phyloP scores from a whole-genome alignment of 2,113 vertebrate genomes.

The Cryptotis parvus region DNA sequence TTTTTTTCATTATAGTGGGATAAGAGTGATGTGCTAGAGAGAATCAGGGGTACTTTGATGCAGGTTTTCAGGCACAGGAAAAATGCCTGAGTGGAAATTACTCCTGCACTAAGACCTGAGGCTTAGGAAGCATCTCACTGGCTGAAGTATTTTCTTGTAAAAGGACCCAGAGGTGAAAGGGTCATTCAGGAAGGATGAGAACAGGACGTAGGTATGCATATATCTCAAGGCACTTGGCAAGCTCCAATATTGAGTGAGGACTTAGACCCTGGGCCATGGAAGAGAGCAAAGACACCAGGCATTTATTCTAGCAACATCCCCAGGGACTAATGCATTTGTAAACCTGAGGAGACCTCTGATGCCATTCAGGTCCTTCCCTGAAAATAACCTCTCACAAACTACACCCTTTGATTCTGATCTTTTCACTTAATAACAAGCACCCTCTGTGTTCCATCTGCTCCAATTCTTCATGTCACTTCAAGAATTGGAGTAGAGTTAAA shows the following conservation, averaged over 20 bases:
- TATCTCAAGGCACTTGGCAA: not conserved
- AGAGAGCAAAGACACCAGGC: not conserved
- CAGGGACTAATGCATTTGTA: not conserved
- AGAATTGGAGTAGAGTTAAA: not conserved
- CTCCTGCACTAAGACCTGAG: not conserved
- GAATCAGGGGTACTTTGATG: not conserved
- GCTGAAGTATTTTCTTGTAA: not conserved
- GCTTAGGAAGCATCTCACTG: not conserved
- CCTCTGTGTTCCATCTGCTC: not conserved
- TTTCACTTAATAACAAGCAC: not conserved
- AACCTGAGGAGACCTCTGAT: not conserved
- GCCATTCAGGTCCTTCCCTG: not conserved
- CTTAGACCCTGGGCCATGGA: not conserved
- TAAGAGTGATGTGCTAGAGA: not conserved
- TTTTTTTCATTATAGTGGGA: accelerated
- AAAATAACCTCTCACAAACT: not conserved
- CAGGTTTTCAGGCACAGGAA: not conserved
- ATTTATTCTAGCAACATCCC: not conserved
- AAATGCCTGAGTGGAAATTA: not conserved
- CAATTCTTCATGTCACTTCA: not conserved
- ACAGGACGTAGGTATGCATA: accelerated
- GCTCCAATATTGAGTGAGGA: not conserved
- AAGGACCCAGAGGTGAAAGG: not conserved
- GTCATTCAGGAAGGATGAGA: not conserved
- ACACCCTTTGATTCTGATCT: conserved; percentile 1